Conservation (phyloP, 2,888 invertebrate genomes). For the Myathropa florea region DNA sequence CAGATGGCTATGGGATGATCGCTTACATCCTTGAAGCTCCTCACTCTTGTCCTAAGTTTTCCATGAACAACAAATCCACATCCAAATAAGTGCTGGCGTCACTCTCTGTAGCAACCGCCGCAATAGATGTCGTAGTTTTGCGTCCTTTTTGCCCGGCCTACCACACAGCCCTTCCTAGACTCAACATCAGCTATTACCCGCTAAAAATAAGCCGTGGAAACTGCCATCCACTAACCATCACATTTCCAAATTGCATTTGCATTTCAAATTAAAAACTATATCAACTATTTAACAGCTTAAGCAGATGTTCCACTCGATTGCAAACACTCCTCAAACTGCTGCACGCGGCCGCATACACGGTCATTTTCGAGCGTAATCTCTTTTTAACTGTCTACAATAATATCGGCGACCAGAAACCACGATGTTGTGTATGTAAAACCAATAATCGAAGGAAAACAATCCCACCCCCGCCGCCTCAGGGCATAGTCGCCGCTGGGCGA, state of each 20-base stretch:
- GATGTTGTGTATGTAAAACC: conserved; percentile 3
- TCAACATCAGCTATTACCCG: no score
- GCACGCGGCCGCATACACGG: neutral
- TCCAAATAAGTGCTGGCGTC: no score
- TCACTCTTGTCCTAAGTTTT: no score
- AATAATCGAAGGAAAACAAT: conserved; percentile 13
- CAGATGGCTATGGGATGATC: no score
- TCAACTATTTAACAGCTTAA: neutral
- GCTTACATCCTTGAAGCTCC: no score
- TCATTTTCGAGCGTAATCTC: neutral
- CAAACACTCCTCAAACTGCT: neutral
- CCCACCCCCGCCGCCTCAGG: neutral
- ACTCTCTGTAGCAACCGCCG: no score
- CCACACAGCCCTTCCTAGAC: no score
- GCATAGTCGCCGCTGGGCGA: neutral
- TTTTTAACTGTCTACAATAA: neutral
- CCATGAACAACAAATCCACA: no score
- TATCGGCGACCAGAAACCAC: conserved; percentile 1
- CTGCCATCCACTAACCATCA: no score
- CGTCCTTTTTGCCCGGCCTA: no score
- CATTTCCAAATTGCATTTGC: neutral
- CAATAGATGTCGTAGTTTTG: no score
- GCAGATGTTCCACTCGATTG: neutral
- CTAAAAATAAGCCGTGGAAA: no score
- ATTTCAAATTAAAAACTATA: neutral